These are phyloP conservation scores for Bothrops jararaca DNA, from an alignment of 2,113 vertebrate genomes.

Conservation along the genomic window DNA sequence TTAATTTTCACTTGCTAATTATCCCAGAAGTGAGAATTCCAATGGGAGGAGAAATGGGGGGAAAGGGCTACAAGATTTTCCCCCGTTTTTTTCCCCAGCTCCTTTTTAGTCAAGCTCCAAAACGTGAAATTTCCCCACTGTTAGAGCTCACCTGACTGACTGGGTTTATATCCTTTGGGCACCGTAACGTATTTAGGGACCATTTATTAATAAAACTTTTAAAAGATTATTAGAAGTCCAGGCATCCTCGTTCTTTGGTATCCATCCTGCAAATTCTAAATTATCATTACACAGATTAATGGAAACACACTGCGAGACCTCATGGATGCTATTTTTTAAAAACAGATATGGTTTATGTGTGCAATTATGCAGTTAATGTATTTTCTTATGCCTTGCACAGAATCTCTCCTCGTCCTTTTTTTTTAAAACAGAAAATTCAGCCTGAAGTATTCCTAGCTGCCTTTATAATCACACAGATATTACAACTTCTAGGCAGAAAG, in stretches of 20 bases:
- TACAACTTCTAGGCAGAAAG: neutral
- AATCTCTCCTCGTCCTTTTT: neutral
- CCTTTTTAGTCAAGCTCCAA: neutral
- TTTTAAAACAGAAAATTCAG: neutral
- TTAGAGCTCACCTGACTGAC: neutral
- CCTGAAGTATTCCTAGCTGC: neutral
- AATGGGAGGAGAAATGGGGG: neutral
- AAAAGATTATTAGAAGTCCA: neutral
- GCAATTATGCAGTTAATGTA: neutral
- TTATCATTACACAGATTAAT: neutral
- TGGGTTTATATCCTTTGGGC: neutral
- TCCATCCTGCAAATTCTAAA: neutral
- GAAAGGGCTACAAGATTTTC: neutral
- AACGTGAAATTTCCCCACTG: neutral
- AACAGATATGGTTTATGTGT: neutral
- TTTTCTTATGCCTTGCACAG: neutral
- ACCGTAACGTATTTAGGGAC: neutral
- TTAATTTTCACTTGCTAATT: neutral
- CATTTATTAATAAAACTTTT: neutral
- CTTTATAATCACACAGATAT: neutral
- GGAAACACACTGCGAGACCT: neutral
- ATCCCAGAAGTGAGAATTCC: neutral
- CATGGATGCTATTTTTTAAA: neutral
- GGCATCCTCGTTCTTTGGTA: neutral
- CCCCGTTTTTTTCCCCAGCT: neutral